Conservation (phyloP, 92 coral and sea anemone genomes). For the Paramuricea clavata region DNA sequence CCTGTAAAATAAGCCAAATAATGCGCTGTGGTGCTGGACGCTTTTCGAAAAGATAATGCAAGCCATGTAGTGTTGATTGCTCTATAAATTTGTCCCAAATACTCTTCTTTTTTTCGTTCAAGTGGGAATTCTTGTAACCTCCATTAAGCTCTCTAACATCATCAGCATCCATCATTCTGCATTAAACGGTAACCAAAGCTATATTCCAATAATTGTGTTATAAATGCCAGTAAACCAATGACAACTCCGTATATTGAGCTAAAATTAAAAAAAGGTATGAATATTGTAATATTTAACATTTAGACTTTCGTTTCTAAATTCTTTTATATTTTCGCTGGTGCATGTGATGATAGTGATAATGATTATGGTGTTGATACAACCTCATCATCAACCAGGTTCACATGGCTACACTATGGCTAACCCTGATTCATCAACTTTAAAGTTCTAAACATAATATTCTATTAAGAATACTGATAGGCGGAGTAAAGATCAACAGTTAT, state of each 20-base stretch:
- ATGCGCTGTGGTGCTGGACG: constrained; percentile 17
- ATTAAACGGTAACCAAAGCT: not conserved
- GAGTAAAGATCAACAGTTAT: too few species aligned
- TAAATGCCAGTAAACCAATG: not conserved
- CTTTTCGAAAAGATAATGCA: constrained; percentile 23
- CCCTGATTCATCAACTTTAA: too few species aligned
- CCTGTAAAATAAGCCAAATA: constrained; percentile 14
- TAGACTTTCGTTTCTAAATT: too few species aligned
- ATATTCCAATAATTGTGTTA: not conserved
- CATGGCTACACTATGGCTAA: too few species aligned
- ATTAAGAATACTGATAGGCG: too few species aligned
- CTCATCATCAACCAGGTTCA: too few species aligned
- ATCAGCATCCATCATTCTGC: constrained; percentile 11
- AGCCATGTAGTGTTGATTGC: constrained; percentile 29
- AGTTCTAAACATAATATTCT: too few species aligned
- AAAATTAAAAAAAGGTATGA: too few species aligned
- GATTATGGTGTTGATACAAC: too few species aligned
- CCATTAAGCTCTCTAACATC: constrained; percentile 5
- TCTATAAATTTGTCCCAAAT: constrained; percentile 8
- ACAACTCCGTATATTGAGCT: not conserved
- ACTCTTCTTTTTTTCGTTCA: constrained; percentile 17
- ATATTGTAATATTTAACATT: too few species aligned
- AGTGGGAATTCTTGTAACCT: not conserved
- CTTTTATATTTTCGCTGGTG: too few species aligned
- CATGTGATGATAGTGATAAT: too few species aligned